These are phyloP conservation scores for Muscina levida DNA, from an alignment of 2,888 invertebrate genomes.

Conservation along the genomic window DNA sequence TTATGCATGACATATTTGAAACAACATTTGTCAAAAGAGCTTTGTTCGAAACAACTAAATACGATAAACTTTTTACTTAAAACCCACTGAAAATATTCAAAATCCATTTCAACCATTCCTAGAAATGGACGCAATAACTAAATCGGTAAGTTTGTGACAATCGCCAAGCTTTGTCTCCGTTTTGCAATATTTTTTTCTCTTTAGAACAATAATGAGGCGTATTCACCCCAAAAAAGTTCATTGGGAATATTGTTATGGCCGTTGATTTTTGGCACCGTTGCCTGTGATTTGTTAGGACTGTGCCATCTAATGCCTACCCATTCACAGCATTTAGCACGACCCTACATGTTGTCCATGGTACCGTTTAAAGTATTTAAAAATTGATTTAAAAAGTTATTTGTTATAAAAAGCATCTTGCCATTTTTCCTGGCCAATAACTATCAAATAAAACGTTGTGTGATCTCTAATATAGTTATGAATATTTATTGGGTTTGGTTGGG, in stretches of 20 bases:
- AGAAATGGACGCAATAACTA: constrained; percentile 1
- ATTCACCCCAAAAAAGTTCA: background rate
- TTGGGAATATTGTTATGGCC: constrained; percentile 67
- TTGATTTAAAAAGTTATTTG: background rate
- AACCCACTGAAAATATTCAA: too few relatives aligned
- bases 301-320: constrained; percentile 71
- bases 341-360: constrained; percentile 67
- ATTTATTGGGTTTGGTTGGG: too few relatives aligned
- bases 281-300: constrained; percentile 69
- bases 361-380: constrained; percentile 63
- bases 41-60: too few relatives aligned
- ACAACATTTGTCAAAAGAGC: too few relatives aligned
- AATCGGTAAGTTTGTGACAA: constrained; percentile 10
- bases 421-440: too few relatives aligned
- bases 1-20: too few relatives aligned
- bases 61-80: too few relatives aligned
- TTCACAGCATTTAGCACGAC: constrained; percentile 69
- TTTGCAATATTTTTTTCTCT: background rate
- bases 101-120: too few relatives aligned
- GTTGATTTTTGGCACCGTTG: constrained; percentile 67
- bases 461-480: too few relatives aligned
- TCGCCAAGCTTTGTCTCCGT: too few relatives aligned
- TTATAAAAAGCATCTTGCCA: too few relatives aligned
- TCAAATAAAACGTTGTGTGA: too few relatives aligned
- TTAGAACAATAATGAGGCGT: background rate